A percentile compares a stretch with the other conserved stretches of the same genome.
These are phyloP conservation scores for Seriola aureovittata DNA, from an alignment of 2,113 vertebrate species.

Conservation along the genomic window DNA sequence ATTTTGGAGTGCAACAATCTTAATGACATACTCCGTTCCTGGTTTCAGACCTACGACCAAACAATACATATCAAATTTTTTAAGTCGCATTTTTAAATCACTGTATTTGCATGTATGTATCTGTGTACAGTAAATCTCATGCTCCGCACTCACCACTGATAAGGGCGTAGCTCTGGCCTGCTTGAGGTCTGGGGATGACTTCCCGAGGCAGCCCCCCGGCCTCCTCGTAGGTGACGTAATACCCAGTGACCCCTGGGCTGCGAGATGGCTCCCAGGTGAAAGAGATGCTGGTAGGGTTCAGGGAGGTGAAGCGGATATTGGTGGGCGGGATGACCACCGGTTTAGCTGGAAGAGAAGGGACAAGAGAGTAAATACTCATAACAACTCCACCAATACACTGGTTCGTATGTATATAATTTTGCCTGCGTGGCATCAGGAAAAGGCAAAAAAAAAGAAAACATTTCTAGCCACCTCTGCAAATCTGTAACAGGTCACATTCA, in stretches of 20 bases:
- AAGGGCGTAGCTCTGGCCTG: constrained; percentile 86
- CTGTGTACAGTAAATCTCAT: not conserved
- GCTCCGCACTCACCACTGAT: constrained; percentile 86
- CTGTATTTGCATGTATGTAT: not conserved
- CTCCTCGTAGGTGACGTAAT: constrained; percentile 93
- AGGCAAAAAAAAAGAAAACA: no score
- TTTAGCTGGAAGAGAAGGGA: constrained; percentile 73
- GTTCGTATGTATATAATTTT: no score
- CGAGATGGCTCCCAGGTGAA: constrained; percentile 91
- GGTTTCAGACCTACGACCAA: constrained; percentile 88
- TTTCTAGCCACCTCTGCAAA: no score
- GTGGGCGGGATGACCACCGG: constrained; percentile 91
- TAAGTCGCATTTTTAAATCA: fast-evolving
- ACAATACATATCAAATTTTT: not conserved
- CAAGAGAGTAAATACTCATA: not conserved
- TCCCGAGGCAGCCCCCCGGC: constrained; percentile 86
- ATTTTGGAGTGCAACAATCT: constrained; percentile 92
- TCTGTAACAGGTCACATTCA: not conserved
- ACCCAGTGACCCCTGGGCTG: constrained; percentile 90
- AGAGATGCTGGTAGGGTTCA: constrained; percentile 90
- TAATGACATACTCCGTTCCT: constrained; percentile 92
- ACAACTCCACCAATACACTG: not conserved
- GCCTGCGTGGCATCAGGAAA: no score
- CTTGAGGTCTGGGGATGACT: constrained; percentile 87
- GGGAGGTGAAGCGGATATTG: constrained; percentile 92